Evolutionary conservation across 2,888 invertebrate species (phyloP).

Genomic region (Pollenia labialis): DNA sequence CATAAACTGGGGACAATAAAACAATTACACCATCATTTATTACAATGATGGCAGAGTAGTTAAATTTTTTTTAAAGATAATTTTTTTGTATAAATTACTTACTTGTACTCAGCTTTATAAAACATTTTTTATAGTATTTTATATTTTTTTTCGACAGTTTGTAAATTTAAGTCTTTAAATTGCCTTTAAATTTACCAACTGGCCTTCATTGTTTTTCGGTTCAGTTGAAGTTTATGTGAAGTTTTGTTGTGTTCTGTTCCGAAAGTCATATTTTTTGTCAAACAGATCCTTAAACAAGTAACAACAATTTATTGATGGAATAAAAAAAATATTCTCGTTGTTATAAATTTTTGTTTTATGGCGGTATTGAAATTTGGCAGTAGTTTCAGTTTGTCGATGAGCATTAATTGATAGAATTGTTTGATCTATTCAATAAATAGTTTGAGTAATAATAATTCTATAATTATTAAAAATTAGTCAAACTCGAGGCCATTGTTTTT

Average conservation of each 20-base stretch:
- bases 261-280: constrained; percentile 5
- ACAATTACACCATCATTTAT: constrained; percentile 65
- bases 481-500: no score
- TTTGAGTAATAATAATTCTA: no score
- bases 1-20: constrained; percentile 45
- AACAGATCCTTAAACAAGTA: constrained; percentile 51
- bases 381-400: no score
- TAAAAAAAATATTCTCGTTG: not conserved
- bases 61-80: not conserved
- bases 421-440: no score
- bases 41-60: constrained; percentile 46
- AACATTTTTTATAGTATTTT: constrained; percentile 4
- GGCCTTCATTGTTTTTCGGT: not conserved
- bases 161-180: constrained; percentile 28
- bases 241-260: not conserved
- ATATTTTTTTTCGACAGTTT: not conserved
- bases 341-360: not conserved
- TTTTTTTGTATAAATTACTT: no score
- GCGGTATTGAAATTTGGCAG: not conserved
- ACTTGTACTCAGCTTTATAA: not conserved
- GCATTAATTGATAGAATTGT: no score
- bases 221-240: not conserved
- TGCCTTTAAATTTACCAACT: constrained; percentile 2
- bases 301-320: constrained; percentile 33
- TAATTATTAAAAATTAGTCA: no score